phyloP scores from a whole-genome alignment of 2,888 invertebrate species.

The Diachrysia chrysitis region DNA sequence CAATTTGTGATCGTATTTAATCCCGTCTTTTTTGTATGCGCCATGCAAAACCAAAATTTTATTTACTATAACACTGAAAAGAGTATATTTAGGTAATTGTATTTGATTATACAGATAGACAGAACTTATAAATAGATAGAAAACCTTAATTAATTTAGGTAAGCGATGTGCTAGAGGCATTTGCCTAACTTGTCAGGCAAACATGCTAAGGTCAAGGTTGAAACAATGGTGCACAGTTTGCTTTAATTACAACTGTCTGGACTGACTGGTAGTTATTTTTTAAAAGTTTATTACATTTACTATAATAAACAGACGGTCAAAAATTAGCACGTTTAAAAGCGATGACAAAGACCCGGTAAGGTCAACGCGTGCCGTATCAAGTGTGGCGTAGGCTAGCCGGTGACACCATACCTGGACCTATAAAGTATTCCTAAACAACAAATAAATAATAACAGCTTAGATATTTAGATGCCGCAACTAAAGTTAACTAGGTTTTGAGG shows the following conservation, averaged over 20 bases:
- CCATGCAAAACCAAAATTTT: background rate
- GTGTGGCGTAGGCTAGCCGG: constrained; percentile 50
- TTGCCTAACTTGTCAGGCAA: constrained; percentile 9
- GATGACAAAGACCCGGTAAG: constrained; percentile 43
- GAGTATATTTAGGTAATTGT: too few relatives aligned
- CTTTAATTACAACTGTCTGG: constrained; percentile 6
- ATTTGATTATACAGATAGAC: too few relatives aligned
- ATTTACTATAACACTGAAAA: background rate
- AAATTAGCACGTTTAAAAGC: constrained; percentile 5
- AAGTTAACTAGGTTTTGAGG: background rate
- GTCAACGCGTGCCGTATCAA: constrained; percentile 60
- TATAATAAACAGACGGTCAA: background rate
- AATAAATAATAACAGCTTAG: background rate
- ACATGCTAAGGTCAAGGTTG: constrained; percentile 20
- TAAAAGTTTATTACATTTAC: too few relatives aligned
- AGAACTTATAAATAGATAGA: background rate
- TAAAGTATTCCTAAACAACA: constrained; percentile 15
- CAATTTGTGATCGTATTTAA: too few relatives aligned
- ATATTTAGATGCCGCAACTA: background rate
- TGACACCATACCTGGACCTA: constrained; percentile 33
- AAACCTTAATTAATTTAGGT: background rate
- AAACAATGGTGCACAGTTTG: constrained; percentile 16
- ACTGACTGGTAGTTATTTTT: too few relatives aligned
- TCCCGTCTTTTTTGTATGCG: background rate
- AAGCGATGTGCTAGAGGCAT: background rate